Evolutionary conservation across 2,797 vertebrate genomes (phyloP).

Genomic region (Lacerta bilineata): DNA sequence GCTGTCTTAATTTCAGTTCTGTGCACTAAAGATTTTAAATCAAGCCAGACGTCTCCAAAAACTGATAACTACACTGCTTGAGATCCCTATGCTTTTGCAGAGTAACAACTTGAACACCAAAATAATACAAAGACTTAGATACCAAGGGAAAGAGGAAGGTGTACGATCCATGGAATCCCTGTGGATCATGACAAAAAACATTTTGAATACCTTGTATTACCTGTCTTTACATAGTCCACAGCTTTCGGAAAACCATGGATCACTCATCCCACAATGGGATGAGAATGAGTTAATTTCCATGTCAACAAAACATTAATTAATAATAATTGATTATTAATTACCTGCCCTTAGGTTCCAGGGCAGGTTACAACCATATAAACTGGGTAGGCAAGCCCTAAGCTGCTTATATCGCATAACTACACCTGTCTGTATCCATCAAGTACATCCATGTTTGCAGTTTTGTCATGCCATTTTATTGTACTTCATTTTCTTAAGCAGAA

Average conservation of each 20-base stretch:
- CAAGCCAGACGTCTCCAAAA: not conserved
- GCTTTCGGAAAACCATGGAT: not conserved
- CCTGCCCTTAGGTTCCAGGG: not conserved
- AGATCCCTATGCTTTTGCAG: not conserved
- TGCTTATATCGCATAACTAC: not conserved
- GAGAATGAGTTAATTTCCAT: too few species aligned
- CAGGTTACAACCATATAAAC: not conserved
- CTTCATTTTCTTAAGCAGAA: fast-evolving
- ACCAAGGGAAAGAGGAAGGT: too few species aligned
- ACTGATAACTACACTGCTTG: not conserved
- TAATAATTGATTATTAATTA: too few species aligned
- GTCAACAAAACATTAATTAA: too few species aligned
- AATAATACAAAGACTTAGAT: not conserved
- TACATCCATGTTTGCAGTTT: too few species aligned
- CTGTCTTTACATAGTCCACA: not conserved
- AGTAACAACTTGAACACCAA: not conserved
- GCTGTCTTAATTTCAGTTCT: not conserved
- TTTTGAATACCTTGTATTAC: too few species aligned
- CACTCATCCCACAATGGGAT: not conserved
- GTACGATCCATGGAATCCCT: too few species aligned
- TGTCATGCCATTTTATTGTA: too few species aligned
- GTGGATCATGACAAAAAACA: not conserved
- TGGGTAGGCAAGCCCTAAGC: not conserved
- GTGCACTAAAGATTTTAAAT: not conserved
- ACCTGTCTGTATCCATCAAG: not conserved